A percentile compares a stretch with the other conserved stretches of the same genome.
These are phyloP conservation scores for Ophraella communa DNA, from an alignment of 2,888 invertebrate species.

Conservation along the genomic window DNA sequence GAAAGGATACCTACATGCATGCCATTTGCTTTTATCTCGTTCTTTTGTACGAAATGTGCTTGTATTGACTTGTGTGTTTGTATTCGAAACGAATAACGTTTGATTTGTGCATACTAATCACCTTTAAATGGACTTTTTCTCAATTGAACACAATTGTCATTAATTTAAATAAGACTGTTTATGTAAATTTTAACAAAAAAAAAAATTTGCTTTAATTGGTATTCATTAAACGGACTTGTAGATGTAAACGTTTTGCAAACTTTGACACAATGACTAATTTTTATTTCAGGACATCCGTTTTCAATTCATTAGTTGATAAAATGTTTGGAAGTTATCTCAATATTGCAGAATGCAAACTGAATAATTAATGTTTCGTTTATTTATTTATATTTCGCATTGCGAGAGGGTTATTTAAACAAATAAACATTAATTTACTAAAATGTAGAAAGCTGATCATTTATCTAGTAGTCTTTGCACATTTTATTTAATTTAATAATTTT, in stretches of 20 bases:
- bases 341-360: too few relatives aligned
- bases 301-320: too few relatives aligned
- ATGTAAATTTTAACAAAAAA: not conserved
- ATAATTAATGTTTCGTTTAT: too few relatives aligned
- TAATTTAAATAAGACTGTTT: not conserved
- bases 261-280: not conserved
- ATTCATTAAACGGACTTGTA: not conserved
- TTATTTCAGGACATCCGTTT: not conserved
- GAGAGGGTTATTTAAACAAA: too few relatives aligned
- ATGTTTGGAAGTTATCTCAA: too few relatives aligned
- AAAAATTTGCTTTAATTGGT: not conserved
- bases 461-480: too few relatives aligned
- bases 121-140: not conserved
- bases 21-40: constrained; percentile 15
- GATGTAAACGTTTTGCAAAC: not conserved
- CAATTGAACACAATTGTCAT: not conserved
- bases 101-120: not conserved
- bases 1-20: constrained; percentile 6
- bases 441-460: too few relatives aligned
- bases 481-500: too few relatives aligned
- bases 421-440: too few relatives aligned
- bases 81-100: not conserved
- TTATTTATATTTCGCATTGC: too few relatives aligned
- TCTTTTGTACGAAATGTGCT: constrained; percentile 4
- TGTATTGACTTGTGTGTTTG: not conserved